Evolutionary conservation across 2,888 invertebrate species (phyloP).

Genomic region (Acanthosepion pharaonis): DNA sequence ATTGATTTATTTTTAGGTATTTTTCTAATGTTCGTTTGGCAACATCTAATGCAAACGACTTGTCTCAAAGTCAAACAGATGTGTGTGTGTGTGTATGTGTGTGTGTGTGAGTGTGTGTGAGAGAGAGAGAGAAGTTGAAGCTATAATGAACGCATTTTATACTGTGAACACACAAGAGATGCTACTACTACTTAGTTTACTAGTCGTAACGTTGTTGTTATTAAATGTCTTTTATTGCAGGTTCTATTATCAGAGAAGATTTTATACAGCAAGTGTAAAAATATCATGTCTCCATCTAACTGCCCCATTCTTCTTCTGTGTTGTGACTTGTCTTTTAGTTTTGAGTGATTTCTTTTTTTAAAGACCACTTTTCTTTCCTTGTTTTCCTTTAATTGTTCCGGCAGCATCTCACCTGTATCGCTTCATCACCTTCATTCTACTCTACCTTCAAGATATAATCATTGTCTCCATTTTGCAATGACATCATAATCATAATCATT

Average conservation of each 20-base stretch:
- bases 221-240: background rate
- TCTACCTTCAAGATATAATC: background rate
- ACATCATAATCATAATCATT: background rate
- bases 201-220: background rate
- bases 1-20: constrained; percentile 33
- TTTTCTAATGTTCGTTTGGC: background rate
- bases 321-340: no score
- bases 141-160: background rate
- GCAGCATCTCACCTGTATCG: background rate
- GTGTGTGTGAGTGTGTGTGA: background rate
- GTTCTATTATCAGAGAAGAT: background rate
- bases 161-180: background rate
- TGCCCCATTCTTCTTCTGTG: no score
- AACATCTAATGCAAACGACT: background rate
- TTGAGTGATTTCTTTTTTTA: no score
- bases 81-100: background rate
- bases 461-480: background rate
- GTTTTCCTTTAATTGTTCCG: background rate
- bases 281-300: no score
- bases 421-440: background rate
- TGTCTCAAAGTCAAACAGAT: background rate
- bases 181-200: background rate
- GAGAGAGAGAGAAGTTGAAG: background rate
- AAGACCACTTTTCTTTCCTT: background rate
- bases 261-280: no score